Evolutionary conservation across 2,888 invertebrate species (phyloP).

Genomic region (Campopleginae sp.): DNA sequence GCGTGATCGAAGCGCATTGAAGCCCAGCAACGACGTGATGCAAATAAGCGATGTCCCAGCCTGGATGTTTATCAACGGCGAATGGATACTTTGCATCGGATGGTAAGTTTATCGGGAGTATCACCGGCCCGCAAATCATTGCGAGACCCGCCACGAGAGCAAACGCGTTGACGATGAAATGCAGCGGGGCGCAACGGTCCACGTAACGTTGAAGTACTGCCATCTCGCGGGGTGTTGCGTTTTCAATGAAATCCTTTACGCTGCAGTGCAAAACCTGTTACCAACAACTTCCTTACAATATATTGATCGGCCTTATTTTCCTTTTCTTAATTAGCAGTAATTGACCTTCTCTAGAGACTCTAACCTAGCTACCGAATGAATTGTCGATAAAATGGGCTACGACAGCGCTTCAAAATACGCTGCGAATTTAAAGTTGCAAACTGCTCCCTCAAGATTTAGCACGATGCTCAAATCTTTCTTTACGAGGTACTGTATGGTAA

Average conservation of each 20-base stretch:
- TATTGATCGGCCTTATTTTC: too few relatives aligned
- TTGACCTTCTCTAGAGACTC: too few relatives aligned
- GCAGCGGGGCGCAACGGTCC: slow-evolving; percentile 59
- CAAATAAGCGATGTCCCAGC: slow-evolving; percentile 66
- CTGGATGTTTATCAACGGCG: slow-evolving; percentile 57
- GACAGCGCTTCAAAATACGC: too few relatives aligned
- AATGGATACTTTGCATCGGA: slow-evolving; percentile 67
- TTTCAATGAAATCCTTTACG: slow-evolving; percentile 56
- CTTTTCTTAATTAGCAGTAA: too few relatives aligned
- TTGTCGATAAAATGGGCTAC: too few relatives aligned
- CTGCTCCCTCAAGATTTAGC: too few relatives aligned
- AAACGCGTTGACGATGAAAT: slow-evolving; percentile 56
- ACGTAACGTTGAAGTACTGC: slow-evolving; percentile 69
- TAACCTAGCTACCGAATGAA: too few relatives aligned
- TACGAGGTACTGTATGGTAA: too few relatives aligned
- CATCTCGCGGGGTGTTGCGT: slow-evolving; percentile 52
- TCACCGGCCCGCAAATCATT: slow-evolving; percentile 50
- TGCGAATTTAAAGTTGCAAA: too few relatives aligned
- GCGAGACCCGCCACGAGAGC: slow-evolving; percentile 45
- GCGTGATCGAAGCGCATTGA: slow-evolving; percentile 66
- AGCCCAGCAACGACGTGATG: slow-evolving; percentile 70
- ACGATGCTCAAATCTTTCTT: too few relatives aligned
- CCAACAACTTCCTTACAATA: neutral
- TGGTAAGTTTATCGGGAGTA: slow-evolving; percentile 53
- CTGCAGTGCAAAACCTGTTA: slow-evolving; percentile 59